Percentiles rank a stretch among this genome's conserved stretches.
Evolutionary conservation across 2,888 invertebrate species (phyloP).

Genomic region (Diadegma fenestrale): DNA sequence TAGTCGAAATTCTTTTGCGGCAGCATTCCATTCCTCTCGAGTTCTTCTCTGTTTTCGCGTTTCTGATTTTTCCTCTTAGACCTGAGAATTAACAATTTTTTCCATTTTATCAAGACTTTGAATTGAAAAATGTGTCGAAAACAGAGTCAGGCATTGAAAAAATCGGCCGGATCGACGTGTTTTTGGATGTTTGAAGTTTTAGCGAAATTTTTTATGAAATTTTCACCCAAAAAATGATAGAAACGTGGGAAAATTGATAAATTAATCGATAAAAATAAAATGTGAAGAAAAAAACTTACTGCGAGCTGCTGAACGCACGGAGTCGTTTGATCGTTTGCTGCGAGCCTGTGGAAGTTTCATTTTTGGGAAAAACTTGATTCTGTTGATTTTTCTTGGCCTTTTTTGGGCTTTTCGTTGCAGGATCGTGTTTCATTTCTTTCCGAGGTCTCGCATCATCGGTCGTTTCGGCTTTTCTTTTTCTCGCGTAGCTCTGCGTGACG

Average conservation of each 20-base stretch:
- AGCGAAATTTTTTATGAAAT: neutral
- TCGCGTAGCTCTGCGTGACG: constrained; percentile 51
- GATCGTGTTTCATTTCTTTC: constrained; percentile 47
- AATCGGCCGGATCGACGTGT: too few relatives aligned
- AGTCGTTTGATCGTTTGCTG: constrained; percentile 33
- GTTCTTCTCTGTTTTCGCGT: constrained; percentile 69
- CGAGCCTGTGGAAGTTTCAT: constrained; percentile 9
- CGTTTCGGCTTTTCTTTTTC: constrained; percentile 54
- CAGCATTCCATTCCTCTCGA: constrained; percentile 75
- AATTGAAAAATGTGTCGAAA: neutral
- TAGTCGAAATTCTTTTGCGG: constrained; percentile 86
- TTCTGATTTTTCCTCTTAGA: constrained; percentile 72
- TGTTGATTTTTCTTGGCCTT: constrained; percentile 30
- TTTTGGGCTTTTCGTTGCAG: neutral
- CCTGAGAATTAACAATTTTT: constrained; percentile 63
- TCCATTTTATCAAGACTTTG: neutral
- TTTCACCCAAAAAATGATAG: neutral
- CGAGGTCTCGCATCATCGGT: constrained; percentile 38
- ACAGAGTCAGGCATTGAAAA: too few relatives aligned
- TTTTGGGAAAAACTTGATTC: constrained; percentile 15
- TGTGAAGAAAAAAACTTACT: constrained; percentile 55
- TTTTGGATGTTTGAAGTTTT: too few relatives aligned
- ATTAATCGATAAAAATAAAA: neutral
- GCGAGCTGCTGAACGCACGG: constrained; percentile 34
- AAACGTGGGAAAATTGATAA: neutral